Evolutionary conservation across 92 coral and sea anemone genomes (phyloP).

Genomic region (Pocillopora grandis): DNA sequence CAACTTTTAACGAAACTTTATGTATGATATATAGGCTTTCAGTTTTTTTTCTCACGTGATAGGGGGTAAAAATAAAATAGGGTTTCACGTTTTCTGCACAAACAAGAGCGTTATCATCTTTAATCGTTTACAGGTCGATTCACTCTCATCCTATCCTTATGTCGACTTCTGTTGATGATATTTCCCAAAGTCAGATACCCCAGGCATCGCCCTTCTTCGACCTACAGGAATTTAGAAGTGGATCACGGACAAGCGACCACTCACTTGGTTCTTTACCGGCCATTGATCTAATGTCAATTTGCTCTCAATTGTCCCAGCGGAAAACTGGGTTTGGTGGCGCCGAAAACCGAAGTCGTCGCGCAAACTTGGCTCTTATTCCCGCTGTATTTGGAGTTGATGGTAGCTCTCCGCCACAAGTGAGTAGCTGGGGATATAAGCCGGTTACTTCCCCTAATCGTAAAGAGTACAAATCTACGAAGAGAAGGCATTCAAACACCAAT

Average conservation of each 20-base stretch:
- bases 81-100: too few relatives aligned
- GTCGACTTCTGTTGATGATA: background rate
- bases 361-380: background rate
- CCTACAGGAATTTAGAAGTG: constrained; percentile 13
- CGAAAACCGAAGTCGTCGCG: constrained; percentile 1
- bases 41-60: too few relatives aligned
- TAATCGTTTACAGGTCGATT: background rate
- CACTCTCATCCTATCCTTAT: background rate
- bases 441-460: background rate
- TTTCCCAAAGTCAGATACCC: background rate
- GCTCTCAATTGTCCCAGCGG: background rate
- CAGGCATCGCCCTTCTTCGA: constrained; percentile 8
- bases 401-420: constrained; percentile 52
- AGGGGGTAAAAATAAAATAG: too few relatives aligned
- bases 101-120: background rate
- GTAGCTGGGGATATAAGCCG: constrained; percentile 57
- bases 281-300: constrained; percentile 22
- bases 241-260: background rate
- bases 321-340: background rate
- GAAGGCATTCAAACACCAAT: background rate
- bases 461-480: background rate
- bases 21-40: too few relatives aligned
- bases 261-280: constrained; percentile 3
- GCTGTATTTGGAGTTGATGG: constrained; percentile 59
- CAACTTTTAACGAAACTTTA: too few relatives aligned